Evolutionary conservation across 2,113 vertebrate species (phyloP), one percentile per base, ranked within the genome.

Genomic region (Furnarius figulus): DNA sequence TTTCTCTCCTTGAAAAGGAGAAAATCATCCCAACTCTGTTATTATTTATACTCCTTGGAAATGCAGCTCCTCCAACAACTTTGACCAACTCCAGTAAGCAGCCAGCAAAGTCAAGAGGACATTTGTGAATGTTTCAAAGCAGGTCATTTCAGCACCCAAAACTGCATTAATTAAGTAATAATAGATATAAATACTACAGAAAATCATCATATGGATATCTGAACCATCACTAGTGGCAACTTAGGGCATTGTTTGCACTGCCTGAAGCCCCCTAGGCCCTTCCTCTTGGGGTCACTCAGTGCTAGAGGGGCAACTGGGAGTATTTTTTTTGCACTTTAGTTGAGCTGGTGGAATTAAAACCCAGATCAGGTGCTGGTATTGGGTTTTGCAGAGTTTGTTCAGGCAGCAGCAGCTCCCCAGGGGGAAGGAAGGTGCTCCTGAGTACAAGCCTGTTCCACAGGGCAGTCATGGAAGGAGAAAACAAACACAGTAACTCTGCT

Each of bases 201-300:
- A 37, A 28, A 53, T 22, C 65, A 63, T 20, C 50, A 9, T 37
- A 28, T 71, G 87, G 52, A 30, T 37, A 22, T 22, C 81, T 58
- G 31, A 20, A 18, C 14, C 39, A 13, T 22, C 59, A 37, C 27
- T 10, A 23, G 37, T 7, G 31, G 33, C 42, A 87, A 40, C 28
- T 81, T 8, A 44, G 42, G 24, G 40, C 1, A 0, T 1, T 37
- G 16, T 5, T 61, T 63, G 50, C 30, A 16, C 13, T 4, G 20
- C 16, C 13, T 5, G 30, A 67, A 27, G 10, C 40, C n/a, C 55
- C 16, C 8, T 50, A n/a, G 9, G 46, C 12, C 28, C 40, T 21
- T 37, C 20, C n/a, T 68, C 20, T 31, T 42, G 22, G 23, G 70
- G 28, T n/a, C 75, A 47, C 30, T 39, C 9, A 4, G 33, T 1